Evolutionary conservation across 2,888 invertebrate genomes (phyloP), one percentile per base, ranked within the genome.

Genomic region (Apodemia hepburni): DNA sequence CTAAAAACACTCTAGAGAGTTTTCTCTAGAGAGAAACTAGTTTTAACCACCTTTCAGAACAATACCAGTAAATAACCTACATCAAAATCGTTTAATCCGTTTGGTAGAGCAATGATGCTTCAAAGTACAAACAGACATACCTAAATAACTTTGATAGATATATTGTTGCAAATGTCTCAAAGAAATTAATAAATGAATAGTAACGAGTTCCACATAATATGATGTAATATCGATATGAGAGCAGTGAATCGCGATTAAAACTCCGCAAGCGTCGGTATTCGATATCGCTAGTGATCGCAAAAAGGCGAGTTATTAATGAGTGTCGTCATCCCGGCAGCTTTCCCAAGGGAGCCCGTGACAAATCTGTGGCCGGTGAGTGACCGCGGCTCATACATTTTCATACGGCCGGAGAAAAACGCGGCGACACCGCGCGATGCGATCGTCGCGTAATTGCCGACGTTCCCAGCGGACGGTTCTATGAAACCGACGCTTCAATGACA

Each of bases 351-450:
- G 68, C 64, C 64, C 68, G 73, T 70, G 75, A 73, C 71, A 69
- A 69, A 73, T 70, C 67, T 62, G 57, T 11, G 63, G 57, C 62
- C 63, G 69, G 66, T 64, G 65, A 68, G 47, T 64, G 67, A 66
- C 68, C 68, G 67, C 61, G 58, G 27, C 68, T 81, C 80, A 81
- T 84, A 73, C 79, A 85, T 84, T 77, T 85, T 80, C 78, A 83
- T 82, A 67, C 35, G 58, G 38, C 57, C 11, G 51, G 49, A 69
- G 72, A 83, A 85, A 84, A 84, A 82, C 80, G 75, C 78, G 77
- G 77, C 81, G 78, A 68, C 77, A 71, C 69, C 70, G 68, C 74
- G 73, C 65, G 66, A 62, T 65, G 63, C 65, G 61, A 66, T 61
- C 68, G 69, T 49, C 64, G 65, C 63, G 73, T 76, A 76, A 78